These are phyloP conservation scores for Suillia variegata DNA, from an alignment of 2,888 invertebrate genomes.

Conservation along the genomic window DNA sequence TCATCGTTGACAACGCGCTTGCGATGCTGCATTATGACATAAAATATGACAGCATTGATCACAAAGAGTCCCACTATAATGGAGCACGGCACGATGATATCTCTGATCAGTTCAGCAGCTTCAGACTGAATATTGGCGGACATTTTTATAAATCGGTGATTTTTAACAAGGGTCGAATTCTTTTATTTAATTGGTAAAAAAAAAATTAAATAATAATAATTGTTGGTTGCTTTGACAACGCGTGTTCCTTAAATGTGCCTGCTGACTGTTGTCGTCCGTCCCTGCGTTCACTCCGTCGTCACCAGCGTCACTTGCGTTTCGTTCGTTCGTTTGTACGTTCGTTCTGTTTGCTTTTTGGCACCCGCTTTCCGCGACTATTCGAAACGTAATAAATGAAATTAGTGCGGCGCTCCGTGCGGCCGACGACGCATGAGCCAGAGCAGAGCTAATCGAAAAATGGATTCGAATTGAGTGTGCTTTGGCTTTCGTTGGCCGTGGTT, in stretches of 20 bases:
- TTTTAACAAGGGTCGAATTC: not conserved
- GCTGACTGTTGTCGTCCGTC: no score
- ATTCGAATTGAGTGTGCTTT: not conserved
- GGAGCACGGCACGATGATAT: slow-evolving; percentile 42
- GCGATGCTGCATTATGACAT: slow-evolving; percentile 41
- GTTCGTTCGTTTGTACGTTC: not conserved
- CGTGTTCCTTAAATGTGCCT: slow-evolving; percentile 1
- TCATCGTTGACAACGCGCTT: slow-evolving; percentile 30
- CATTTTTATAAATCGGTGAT: no score
- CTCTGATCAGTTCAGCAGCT: slow-evolving; percentile 37
- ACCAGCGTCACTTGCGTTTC: not conserved
- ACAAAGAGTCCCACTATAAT: slow-evolving; percentile 38
- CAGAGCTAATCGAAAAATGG: not conserved
- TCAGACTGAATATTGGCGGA: slow-evolving; percentile 26
- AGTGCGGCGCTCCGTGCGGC: not conserved
- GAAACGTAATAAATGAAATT: not conserved
- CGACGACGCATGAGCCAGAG: not conserved
- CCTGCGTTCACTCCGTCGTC: not conserved
- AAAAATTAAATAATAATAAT: not conserved
- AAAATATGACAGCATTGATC: slow-evolving; percentile 45
- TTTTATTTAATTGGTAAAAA: not conserved
- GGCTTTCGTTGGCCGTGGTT: not conserved
- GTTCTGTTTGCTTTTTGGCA: not conserved
- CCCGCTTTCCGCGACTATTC: not conserved
- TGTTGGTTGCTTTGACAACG: not conserved